Base-by-base conservation (phyloP, 2,113 vertebrate species). In the Notothenia rossii region DNA sequence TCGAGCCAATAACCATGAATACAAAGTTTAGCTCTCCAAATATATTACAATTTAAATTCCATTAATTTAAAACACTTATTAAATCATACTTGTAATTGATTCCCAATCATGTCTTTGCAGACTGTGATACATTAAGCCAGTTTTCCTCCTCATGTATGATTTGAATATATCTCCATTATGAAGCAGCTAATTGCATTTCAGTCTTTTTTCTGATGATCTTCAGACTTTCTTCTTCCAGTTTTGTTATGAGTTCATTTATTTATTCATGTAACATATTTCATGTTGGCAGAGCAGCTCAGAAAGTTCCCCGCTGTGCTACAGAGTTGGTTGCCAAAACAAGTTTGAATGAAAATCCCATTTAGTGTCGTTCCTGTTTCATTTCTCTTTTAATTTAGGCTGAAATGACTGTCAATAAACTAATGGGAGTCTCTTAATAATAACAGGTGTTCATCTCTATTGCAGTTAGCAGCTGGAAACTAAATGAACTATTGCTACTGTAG, bases 211-310 rank as follows among this genome's bases (percentile, higher is more conserved):
- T 25, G 14, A 53, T 5, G 20, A 7, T 50, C 20, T 62, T 22
- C 7, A 43, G 7, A 58, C 61, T 22, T 20, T 67, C 10, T 63
- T 65, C 17, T 10, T 68, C 15, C 25, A 55, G 9, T 40, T 80
- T 20, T 33, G 29, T 59, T 64, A 13, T 13, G 25, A 64, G 22
- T 36, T 50, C 18, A 55, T 71, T 56, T 10, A 59, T 74, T 29
- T 64, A 65, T 61, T 46, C 59, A 55, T 36, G n/a, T 50, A 56
- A 36, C 46, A 61, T 20, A 61, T 51, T 75, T 51, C 25, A 17
- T 67, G 65, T 50, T 61, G 61, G 62, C 61, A 71, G 58, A 10
- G 11, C 9, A 18, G 33, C 62, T 67, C 40, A 69, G 13, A 43
- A 45, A 46, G 58, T 55, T 46, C 18, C 61, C 49, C 22, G 5